Conservation (phyloP, 35 echinoderm and acorn worm species). For the Holothuria glaberrima region DNA sequence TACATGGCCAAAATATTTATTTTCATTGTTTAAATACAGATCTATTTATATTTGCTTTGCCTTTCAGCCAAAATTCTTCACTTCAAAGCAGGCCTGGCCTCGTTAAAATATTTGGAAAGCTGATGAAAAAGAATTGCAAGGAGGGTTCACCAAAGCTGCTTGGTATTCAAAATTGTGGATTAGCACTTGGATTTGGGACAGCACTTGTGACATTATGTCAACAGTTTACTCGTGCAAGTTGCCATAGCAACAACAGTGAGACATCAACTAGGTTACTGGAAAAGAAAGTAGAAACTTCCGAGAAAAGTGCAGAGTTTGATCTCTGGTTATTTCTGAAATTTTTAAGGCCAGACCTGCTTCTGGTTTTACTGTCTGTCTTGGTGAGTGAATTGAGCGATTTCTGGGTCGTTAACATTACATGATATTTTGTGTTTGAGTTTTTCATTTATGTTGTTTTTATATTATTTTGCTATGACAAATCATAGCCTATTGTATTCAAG, state of each 20-base stretch:
- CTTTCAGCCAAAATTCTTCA: not conserved
- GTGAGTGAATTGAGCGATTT: conserved; percentile 75
- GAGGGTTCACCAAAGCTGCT: not conserved
- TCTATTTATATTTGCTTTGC: not conserved
- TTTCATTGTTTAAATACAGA: not conserved
- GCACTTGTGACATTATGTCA: not conserved
- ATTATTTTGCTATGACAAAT: too few species aligned
- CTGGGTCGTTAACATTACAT: too few species aligned
- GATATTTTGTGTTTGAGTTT: too few species aligned
- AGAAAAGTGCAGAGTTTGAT: conserved; percentile 44
- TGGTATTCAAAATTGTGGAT: not conserved
- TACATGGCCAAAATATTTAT: too few species aligned
- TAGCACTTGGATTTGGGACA: conserved; percentile 21
- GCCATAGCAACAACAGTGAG: not conserved
- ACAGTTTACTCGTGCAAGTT: not conserved
- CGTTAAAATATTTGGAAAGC: not conserved
- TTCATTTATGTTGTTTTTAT: not conserved
- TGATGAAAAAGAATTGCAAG: not conserved
- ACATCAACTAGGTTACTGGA: conserved; percentile 53
- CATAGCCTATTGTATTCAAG: too few species aligned
- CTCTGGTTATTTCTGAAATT: conserved; percentile 70
- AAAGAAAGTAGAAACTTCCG: not conserved
- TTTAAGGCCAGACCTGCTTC: conserved; percentile 74
- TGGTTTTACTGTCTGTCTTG: conserved; percentile 71
- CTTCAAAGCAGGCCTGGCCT: not conserved